phyloP scores from a whole-genome alignment of 2,797 vertebrate genomes.

The Megalops cyprinoides region DNA sequence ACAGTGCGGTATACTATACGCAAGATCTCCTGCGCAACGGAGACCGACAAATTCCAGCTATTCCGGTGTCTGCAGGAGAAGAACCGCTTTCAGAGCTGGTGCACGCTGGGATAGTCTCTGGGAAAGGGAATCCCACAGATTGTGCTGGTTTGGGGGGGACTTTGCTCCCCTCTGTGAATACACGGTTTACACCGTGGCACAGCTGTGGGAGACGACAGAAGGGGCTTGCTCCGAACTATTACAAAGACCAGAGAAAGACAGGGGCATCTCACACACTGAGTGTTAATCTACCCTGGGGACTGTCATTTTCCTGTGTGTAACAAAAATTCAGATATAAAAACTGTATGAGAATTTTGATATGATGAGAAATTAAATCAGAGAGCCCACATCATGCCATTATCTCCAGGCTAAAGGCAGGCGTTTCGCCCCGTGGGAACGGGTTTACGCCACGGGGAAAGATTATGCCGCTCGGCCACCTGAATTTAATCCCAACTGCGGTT shows the following conservation, averaged over 20 bases:
- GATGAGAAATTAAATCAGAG: neutral
- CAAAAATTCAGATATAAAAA: neutral
- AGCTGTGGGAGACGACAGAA: neutral
- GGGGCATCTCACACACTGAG: neutral
- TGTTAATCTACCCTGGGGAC: neutral
- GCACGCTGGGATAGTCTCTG: neutral
- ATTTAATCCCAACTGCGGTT: slow-evolving; percentile 13
- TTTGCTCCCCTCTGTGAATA: neutral
- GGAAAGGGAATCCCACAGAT: neutral
- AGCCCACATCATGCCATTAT: neutral
- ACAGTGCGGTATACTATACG: neutral
- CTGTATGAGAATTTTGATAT: neutral
- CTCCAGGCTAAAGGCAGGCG: neutral
- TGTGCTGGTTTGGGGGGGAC: neutral
- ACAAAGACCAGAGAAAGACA: neutral
- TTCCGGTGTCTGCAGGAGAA: neutral
- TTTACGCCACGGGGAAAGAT: neutral
- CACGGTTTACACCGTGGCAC: neutral
- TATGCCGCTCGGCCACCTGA: neutral
- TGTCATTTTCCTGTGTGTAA: neutral
- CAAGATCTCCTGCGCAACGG: neutral
- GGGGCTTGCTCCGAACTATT: no score
- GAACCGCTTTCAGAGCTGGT: neutral
- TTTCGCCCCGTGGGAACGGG: neutral
- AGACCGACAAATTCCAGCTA: neutral